These are phyloP conservation scores for Drosophila subpulchrella DNA, from an alignment of 1,140 invertebrate species.

Conservation along the genomic window DNA sequence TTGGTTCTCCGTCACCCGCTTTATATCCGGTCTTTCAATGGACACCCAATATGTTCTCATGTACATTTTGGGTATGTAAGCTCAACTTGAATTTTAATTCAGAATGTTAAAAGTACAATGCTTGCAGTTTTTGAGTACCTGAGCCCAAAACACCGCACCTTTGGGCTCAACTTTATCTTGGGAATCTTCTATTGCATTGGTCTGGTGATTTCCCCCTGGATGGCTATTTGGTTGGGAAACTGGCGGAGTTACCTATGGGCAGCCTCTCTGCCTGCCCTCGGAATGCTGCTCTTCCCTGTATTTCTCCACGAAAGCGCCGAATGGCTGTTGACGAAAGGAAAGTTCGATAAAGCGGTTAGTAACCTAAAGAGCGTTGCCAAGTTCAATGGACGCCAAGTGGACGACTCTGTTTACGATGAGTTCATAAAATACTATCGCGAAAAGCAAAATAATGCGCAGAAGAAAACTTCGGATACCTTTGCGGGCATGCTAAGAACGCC, in stretches of 20 bases:
- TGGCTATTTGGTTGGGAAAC: constrained; percentile 85
- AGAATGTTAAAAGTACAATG: too few relatives aligned
- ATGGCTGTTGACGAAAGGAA: constrained; percentile 87
- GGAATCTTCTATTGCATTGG: constrained; percentile 87
- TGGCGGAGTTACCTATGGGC: constrained; percentile 86
- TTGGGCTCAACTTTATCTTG: constrained; percentile 86
- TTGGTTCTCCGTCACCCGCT: constrained; percentile 85
- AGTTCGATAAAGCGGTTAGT: constrained; percentile 85
- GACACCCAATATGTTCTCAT: constrained; percentile 87
- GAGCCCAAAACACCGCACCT: constrained; percentile 86
- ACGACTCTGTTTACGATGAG: constrained; percentile 80
- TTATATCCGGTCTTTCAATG: constrained; percentile 86
- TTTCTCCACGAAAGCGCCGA: constrained; percentile 87
- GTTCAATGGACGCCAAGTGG: constrained; percentile 86
- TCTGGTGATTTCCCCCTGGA: constrained; percentile 86
- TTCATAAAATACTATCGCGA: constrained; percentile 78
- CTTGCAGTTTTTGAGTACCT: constrained; percentile 87
- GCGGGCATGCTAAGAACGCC: constrained; percentile 86
- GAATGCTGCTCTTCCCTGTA: constrained; percentile 85
- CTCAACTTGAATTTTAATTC: not conserved
- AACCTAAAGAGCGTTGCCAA: constrained; percentile 86
- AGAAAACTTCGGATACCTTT: constrained; percentile 68
- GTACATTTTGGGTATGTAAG: constrained; percentile 86
- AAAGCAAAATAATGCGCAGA: constrained; percentile 50
- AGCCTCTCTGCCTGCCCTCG: constrained; percentile 85